Percentiles rank a stretch among this genome's conserved stretches.
phyloP scores from a whole-genome alignment of 2,797 vertebrate genomes.

The Lophura swinhoii region DNA sequence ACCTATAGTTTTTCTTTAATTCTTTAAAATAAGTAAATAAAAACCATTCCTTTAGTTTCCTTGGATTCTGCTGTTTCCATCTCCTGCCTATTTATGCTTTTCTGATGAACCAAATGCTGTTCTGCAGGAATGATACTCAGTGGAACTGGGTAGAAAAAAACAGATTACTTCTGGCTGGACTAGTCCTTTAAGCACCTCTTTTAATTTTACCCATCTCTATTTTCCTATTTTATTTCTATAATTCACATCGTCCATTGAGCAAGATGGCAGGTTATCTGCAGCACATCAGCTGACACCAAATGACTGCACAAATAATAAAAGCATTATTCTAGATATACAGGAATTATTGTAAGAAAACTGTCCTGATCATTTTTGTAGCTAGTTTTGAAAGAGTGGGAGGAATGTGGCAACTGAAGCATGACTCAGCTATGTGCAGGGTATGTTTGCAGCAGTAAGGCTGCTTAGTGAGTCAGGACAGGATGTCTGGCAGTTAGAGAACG shows the following conservation, averaged over 20 bases:
- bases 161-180: neutral
- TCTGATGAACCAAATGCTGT: neutral
- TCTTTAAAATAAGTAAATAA: accelerated
- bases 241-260: neutral
- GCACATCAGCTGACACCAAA: neutral
- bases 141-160: neutral
- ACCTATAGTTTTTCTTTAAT: neutral
- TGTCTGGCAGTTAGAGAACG: neutral
- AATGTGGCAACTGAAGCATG: neutral
- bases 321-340: neutral
- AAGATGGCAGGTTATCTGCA: neutral
- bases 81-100: neutral
- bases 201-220: neutral
- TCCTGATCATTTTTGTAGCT: neutral
- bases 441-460: neutral
- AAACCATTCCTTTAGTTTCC: neutral
- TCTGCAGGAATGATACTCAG: neutral
- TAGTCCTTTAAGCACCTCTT: neutral
- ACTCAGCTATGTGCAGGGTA: neutral
- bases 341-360: neutral
- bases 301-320: neutral
- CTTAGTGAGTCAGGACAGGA: neutral
- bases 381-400: neutral
- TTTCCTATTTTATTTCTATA: neutral
- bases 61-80: neutral